Base-by-base conservation (phyloP, 1,140 invertebrate genomes). In the Chlorops oryzae region DNA sequence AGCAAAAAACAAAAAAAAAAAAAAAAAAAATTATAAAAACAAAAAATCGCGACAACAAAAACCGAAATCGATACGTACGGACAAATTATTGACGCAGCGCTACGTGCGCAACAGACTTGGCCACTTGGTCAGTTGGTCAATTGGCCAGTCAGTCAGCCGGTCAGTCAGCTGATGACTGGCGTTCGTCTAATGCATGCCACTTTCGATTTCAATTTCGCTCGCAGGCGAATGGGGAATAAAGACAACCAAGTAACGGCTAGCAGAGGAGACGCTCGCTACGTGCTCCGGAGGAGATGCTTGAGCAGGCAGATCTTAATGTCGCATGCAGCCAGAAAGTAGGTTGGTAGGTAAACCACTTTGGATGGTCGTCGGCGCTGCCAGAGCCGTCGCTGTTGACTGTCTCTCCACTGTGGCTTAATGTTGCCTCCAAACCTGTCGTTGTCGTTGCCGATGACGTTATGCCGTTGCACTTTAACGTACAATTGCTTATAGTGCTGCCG, bases 331-430 rank as follows among this genome's bases (percentile, higher is more conserved):
- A 55, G 54, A 53, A 45, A 59, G 51, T 58, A 67, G 66, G 64
- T 66, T 60, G 63, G 61, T 66, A 64, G 64, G 55, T 51, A 39
- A 47, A 47, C 46, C 18, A 39, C 46, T 47, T 39, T 64, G 58
- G 61, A 57, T 39, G 57, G 55, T 56, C 57, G 61, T n/a, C n/a
- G 7, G 27, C 27, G n/a, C n/a, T 32, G 61, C 54, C 55, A 35
- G 47, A 32, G n/a, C n/a, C n/a, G n/a, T n/a, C n/a, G n/a, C n/a
- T 57, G 22, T 34, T 56, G 46, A 17, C 18, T 17, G n/a, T n/a
- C n/a, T n/a, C n/a, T n/a, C n/a, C n/a, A n/a, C n/a, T n/a, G n/a
- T n/a, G n/a, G n/a, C n/a, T n/a, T n/a, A n/a, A n/a, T 57, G 22
- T 34, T 56, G 47, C 7, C 20, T 23, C 59, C 27, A 38, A 47